A percentile compares a stretch with the other conserved stretches of the same genome.
Evolutionary conservation across 2,113 vertebrate species (phyloP).

Genomic region (Mus spicilegus): DNA sequence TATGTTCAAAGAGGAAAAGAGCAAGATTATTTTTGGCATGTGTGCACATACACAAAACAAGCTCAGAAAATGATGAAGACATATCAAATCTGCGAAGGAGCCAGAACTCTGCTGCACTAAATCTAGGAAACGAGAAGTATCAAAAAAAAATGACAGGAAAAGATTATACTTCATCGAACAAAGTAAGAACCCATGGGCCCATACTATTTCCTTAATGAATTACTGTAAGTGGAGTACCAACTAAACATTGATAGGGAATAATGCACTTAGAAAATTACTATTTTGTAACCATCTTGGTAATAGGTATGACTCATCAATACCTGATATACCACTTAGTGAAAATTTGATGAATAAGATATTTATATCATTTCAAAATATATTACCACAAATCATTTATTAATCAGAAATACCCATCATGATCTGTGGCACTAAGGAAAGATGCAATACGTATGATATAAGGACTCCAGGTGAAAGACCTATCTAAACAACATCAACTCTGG

Average conservation of each 20-base stretch:
- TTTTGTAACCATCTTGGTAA: conserved; percentile 11
- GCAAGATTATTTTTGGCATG: background rate
- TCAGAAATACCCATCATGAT: conserved; percentile 44
- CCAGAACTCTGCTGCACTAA: background rate
- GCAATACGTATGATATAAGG: conserved; percentile 26
- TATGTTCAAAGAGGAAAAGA: background rate
- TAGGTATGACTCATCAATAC: conserved; percentile 29
- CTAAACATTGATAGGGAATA: background rate
- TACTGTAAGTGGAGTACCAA: conserved; percentile 46
- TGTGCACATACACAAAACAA: background rate
- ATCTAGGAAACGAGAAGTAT: background rate
- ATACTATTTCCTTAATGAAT: background rate
- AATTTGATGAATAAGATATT: conserved; percentile 54
- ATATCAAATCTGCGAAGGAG: background rate
- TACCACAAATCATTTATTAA: conserved; percentile 60
- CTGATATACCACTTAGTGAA: conserved; percentile 45
- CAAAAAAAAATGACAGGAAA: conserved; percentile 18
- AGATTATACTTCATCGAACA: background rate
- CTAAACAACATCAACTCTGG: background rate
- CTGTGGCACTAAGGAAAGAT: background rate
- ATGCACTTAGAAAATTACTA: conserved; percentile 37
- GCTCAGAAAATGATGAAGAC: background rate
- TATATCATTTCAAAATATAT: conserved; percentile 60
- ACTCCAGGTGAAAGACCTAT: background rate
- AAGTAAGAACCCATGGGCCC: conserved; percentile 10